phyloP scores from a whole-genome alignment of 2,888 invertebrate genomes.

The Phengaris arion region DNA sequence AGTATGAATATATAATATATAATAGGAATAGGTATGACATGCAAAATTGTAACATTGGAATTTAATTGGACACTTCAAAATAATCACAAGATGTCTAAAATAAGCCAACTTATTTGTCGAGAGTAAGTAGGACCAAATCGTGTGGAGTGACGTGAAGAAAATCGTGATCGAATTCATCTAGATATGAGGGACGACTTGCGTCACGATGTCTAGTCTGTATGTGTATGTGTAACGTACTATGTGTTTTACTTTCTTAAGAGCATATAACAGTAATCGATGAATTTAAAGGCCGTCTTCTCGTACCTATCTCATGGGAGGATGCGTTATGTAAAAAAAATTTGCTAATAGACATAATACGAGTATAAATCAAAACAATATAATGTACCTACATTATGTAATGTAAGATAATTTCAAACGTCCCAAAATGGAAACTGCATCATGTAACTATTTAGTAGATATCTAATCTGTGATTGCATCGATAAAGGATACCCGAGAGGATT shows the following conservation, averaged over 20 bases:
- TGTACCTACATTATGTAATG: too few species aligned
- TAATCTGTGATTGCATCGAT: too few species aligned
- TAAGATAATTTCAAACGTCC: too few species aligned
- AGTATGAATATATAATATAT: too few species aligned
- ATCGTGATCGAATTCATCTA: slow-evolving; percentile 18
- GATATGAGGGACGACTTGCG: slow-evolving; percentile 4
- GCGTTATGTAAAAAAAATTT: too few species aligned
- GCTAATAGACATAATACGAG: too few species aligned
- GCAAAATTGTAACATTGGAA: slow-evolving; percentile 1
- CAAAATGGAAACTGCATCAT: too few species aligned
- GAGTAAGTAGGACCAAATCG: slow-evolving; percentile 16
- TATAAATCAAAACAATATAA: too few species aligned
- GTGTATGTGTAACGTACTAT: background rate
- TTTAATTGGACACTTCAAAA: background rate
- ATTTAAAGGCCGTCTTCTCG: background rate
- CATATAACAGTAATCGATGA: background rate
- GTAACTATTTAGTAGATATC: too few species aligned
- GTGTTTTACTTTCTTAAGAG: background rate
- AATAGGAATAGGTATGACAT: background rate
- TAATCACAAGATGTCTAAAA: background rate
- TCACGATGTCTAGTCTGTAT: background rate
- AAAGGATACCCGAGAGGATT: too few species aligned
- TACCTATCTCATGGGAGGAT: too few species aligned
- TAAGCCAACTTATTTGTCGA: slow-evolving; percentile 14
- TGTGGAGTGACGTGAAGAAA: slow-evolving; percentile 5